These are phyloP conservation scores for Ivindomyrus marchei DNA, from an alignment of 2,113 vertebrate genomes.

Conservation along the genomic window DNA sequence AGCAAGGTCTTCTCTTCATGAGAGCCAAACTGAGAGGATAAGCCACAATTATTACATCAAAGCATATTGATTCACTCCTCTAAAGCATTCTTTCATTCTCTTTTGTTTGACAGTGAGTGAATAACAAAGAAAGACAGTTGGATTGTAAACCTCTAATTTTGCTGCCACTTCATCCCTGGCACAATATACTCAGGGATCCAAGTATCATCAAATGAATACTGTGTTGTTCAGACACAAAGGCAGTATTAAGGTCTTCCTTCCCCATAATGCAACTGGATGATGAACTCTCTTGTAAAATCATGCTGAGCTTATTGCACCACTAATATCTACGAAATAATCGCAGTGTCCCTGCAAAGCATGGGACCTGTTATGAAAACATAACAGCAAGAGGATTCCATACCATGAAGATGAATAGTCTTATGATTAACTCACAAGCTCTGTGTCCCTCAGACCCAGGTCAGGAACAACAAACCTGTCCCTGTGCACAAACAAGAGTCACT, in stretches of 20 bases:
- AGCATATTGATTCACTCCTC: not conserved
- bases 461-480: not conserved
- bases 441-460: not conserved
- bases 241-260: slow-evolving; percentile 4
- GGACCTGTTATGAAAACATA: not conserved
- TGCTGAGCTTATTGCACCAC: not conserved
- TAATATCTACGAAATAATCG: not conserved
- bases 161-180: not conserved
- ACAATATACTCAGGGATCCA: not conserved
- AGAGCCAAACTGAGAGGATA: not conserved
- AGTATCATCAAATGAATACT: not conserved
- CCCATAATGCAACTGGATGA: not conserved
- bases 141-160: not conserved
- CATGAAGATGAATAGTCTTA: not conserved
- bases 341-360: not conserved
- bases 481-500: not conserved
- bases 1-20: not conserved
- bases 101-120: not conserved
- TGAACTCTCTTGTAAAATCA: not conserved
- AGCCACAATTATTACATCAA: not conserved
- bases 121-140: not conserved
- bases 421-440: not conserved
- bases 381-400: not conserved
- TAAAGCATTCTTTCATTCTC: not conserved
- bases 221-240: not conserved